Evolutionary conservation across 2,797 vertebrate genomes (phyloP), one percentile per base, ranked within the genome.

Genomic region (Tokudaia tokunoshimensis): DNA sequence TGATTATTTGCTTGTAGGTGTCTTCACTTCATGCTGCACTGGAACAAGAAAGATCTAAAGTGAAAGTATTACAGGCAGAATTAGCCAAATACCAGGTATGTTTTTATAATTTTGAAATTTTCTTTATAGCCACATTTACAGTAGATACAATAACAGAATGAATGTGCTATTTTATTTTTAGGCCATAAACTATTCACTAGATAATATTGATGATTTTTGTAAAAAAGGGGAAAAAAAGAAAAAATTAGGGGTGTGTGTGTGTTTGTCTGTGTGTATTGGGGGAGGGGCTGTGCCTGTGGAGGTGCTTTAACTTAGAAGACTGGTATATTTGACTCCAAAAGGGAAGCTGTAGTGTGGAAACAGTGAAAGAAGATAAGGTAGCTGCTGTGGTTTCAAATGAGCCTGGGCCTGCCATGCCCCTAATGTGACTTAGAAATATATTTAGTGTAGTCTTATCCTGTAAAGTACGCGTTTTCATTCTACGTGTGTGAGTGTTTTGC

Each of bases 41-140:
- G 94, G 99, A 99, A 98, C 99, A 99, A 99, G 99, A 99, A 98
- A 98, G 99, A 98, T 99, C 99, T 91, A 99, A 99, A 99, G 99
- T 99, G 88, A 99, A 99, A 98, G 98, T 99, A 84, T 98, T 99
- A 94, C 99, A 99, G 97, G 98, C 99, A 92, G 99, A 99, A 90
- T 99, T 99, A 98, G 99, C 99, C 20, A 99, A 99, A 98, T 99
- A 99, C 47, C 98, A 99, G 98, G 99, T 99, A 99, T 97, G 94
- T 81, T 55, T 92, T 97, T 97, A 83, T 86, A 94, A 94, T 88
- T 97, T 57, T 85, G 9, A 61, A 67, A 70, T 88, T 82, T 90
- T 96, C 74, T 92, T 96, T 63, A 90, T 50, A 91, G 52, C 70
- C 90, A 86, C 1, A 79, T 89, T 91, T 96, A 31, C 31, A 85